Percentiles rank a stretch among this genome's conserved stretches.
Evolutionary conservation across 2,797 vertebrate species (phyloP).

Genomic region (Lophotriccus pileatus): DNA sequence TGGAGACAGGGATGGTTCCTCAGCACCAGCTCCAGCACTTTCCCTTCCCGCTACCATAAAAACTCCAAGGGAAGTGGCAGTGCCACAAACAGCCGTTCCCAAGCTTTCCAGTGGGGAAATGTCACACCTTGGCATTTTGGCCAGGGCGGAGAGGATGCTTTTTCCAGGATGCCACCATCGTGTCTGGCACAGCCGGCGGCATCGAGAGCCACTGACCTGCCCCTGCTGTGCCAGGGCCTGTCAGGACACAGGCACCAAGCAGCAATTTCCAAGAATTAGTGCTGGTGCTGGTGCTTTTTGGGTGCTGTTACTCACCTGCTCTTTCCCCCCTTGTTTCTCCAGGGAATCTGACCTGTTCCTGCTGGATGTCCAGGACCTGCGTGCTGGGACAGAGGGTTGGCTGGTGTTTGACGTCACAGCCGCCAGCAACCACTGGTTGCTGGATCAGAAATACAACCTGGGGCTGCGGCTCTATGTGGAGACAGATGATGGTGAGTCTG

Average conservation of each 20-base stretch:
- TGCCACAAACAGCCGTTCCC: background rate
- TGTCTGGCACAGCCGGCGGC: accelerated
- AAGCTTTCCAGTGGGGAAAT: accelerated
- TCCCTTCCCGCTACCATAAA: background rate
- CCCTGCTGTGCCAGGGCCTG: background rate
- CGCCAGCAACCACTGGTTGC: constrained; percentile 89
- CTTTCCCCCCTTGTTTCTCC: background rate
- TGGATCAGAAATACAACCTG: constrained; percentile 84
- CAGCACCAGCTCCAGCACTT: background rate
- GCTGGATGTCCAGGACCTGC: constrained; percentile 90
- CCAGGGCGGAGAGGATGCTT: background rate
- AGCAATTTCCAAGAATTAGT: background rate
- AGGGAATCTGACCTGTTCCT: constrained; percentile 92
- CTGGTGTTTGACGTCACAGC: constrained; percentile 92
- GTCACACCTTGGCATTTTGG: background rate
- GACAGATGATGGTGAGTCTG: constrained; percentile 85
- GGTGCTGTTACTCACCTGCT: background rate
- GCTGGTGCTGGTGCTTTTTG: background rate
- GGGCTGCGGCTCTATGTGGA: constrained; percentile 93
- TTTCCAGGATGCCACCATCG: background rate
- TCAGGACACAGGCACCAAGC: background rate
- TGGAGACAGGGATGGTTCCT: accelerated
- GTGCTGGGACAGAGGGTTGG: constrained; percentile 89
- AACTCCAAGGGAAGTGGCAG: accelerated
- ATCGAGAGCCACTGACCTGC: accelerated